Base-by-base conservation (phyloP, 2,888 invertebrate species). In the Amphipyra tragopoginis region DNA sequence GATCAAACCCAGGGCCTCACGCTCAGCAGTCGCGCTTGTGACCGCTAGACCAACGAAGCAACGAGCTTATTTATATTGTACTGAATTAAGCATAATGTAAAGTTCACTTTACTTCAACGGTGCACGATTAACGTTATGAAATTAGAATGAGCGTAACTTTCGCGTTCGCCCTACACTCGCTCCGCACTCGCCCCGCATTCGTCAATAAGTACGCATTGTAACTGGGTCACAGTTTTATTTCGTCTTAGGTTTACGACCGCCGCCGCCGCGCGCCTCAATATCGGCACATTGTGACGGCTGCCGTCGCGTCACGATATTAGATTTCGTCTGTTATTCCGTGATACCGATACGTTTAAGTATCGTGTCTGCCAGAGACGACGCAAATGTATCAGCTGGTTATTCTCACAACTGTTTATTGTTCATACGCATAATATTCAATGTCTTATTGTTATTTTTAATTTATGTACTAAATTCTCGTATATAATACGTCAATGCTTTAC, bases 211-310 rank as follows among this genome's bases (percentile, higher is more conserved):
- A 13, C 34, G 9, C 33, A 34, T 34, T 15, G 51, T 59, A 69
- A 60, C 51, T 72, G 51, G 72, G 60, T 55, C 69, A 66, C 21
- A 51, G 14, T 60, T 66, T 72, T 66, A 72, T 66, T 72, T 72
- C 36, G 36, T 38, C 39, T 47, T 39, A 60, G 67, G 60, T 54
- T 61, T 53, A 70, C 68, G 73, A 63, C 36, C 43, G 29, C 7
- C 29, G 21, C 33, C 50, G 50, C 42, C 45, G 45, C 10, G 55
- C 43, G 56, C 40, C 65, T 15, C 65, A 52, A 52, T 72, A 66
- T 47, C 45, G 52, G 58, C 49, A 43, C 48, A 39, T 44, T 3
- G 40, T 43, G 67, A 14, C 34, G 65, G 21, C 52, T 44, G 52
- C 42, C 58, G 69, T n/a, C 39, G 39, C 43, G 8, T 7, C 36